Evolutionary conservation across 2,888 invertebrate genomes (phyloP).

Genomic region (Agrochola lychnidis): DNA sequence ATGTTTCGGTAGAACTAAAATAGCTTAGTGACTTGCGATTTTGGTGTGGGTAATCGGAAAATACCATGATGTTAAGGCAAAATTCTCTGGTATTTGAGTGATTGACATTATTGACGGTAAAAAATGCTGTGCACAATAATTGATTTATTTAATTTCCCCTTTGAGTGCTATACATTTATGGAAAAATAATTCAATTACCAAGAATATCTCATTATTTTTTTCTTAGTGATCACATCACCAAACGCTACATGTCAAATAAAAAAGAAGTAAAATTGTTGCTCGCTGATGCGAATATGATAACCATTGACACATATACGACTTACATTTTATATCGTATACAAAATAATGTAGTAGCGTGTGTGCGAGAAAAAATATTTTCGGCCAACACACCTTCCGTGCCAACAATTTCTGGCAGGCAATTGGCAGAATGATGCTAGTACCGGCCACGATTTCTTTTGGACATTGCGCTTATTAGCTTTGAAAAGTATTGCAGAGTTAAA

Average conservation of each 20-base stretch:
- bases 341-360: conserved; percentile 50
- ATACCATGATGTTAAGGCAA: background rate
- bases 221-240: background rate
- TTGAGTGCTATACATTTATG: no score
- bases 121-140: background rate
- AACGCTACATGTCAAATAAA: background rate
- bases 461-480: conserved; percentile 23
- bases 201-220: background rate
- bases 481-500: conserved; percentile 5
- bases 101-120: no score
- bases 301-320: conserved; percentile 66
- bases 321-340: conserved; percentile 57
- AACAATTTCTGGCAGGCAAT: conserved; percentile 72
- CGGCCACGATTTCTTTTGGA: conserved; percentile 33
- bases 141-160: background rate
- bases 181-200: background rate
- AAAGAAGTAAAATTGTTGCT: conserved; percentile 1
- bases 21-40: background rate
- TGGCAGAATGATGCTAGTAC: conserved; percentile 38
- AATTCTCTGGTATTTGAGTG: background rate
- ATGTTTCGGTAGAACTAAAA: background rate
- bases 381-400: conserved; percentile 74
- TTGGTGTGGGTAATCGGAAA: background rate
- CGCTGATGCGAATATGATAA: conserved; percentile 41
- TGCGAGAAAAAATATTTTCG: conserved; percentile 75